These are phyloP conservation scores for Calameuta pallipes DNA, from an alignment of 2,888 invertebrate genomes.

Conservation along the genomic window DNA sequence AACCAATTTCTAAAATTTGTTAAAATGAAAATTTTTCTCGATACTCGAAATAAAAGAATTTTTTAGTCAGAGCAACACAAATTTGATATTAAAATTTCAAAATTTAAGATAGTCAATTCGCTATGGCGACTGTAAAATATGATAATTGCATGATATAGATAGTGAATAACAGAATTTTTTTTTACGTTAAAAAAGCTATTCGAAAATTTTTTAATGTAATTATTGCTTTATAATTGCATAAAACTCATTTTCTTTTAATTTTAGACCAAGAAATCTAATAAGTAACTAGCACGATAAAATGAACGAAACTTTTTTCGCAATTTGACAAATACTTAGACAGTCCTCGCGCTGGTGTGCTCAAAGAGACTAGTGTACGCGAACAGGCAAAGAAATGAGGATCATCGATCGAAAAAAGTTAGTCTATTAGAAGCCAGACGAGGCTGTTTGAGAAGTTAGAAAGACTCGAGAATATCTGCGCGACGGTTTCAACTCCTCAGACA, in stretches of 20 bases:
- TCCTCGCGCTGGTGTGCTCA: neutral
- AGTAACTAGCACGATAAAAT: neutral
- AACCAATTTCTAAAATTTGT: neutral
- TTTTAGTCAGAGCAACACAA: no score
- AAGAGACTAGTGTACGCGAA: neutral
- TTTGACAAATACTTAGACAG: neutral
- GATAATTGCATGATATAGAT: no score
- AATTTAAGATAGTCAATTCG: no score
- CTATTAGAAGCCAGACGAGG: constrained; percentile 34
- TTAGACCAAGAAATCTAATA: neutral
- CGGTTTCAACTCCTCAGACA: neutral
- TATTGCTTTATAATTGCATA: no score
- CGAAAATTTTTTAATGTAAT: no score
- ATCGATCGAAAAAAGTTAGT: constrained; percentile 37
- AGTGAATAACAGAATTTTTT: no score
- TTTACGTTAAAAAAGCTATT: no score
- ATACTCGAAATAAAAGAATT: no score
- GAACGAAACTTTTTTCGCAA: neutral
- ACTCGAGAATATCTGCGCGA: neutral
- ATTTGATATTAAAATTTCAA: no score
- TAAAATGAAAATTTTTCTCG: no score
- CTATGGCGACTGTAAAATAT: no score
- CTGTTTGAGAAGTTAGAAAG: constrained; percentile 31
- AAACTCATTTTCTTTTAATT: no score
- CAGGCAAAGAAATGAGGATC: neutral